Evolutionary conservation across 2,888 invertebrate species (phyloP).

Genomic region (Calameuta pallipes): DNA sequence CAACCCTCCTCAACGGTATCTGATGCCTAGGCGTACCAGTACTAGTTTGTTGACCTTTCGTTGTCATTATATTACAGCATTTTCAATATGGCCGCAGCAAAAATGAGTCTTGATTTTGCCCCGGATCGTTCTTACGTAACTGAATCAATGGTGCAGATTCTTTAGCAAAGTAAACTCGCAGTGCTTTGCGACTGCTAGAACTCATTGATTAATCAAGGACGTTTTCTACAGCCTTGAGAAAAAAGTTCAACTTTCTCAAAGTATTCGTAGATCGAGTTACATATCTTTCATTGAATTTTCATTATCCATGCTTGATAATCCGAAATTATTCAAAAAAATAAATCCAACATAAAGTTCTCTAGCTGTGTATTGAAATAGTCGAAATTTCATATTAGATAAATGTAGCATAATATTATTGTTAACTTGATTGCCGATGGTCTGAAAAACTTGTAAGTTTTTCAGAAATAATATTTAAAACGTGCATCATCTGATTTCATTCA

Average conservation of each 20-base stretch:
- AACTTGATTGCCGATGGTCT: not conserved
- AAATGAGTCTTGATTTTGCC: not conserved
- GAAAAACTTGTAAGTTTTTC: not conserved
- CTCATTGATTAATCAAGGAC: not conserved
- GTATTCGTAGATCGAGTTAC: not conserved
- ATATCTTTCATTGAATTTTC: not conserved
- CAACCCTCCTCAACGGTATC: not conserved
- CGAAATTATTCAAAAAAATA: not conserved
- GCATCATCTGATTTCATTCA: not conserved
- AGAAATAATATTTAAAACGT: not conserved
- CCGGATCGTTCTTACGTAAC: not conserved
- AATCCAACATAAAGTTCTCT: not conserved
- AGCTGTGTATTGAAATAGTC: not conserved
- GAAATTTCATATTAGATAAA: not conserved
- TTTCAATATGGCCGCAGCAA: not conserved
- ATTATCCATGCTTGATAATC: not conserved
- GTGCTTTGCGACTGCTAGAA: not conserved
- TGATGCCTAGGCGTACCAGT: not conserved
- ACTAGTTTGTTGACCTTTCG: not conserved
- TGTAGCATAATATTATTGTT: not conserved
- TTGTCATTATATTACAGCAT: not conserved
- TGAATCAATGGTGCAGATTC: not conserved
- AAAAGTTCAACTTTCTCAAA: not conserved
- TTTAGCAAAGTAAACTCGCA: not conserved
- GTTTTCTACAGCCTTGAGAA: not conserved